Evolutionary conservation across 1,140 invertebrate genomes (phyloP).

Genomic region (Idris sp.): DNA sequence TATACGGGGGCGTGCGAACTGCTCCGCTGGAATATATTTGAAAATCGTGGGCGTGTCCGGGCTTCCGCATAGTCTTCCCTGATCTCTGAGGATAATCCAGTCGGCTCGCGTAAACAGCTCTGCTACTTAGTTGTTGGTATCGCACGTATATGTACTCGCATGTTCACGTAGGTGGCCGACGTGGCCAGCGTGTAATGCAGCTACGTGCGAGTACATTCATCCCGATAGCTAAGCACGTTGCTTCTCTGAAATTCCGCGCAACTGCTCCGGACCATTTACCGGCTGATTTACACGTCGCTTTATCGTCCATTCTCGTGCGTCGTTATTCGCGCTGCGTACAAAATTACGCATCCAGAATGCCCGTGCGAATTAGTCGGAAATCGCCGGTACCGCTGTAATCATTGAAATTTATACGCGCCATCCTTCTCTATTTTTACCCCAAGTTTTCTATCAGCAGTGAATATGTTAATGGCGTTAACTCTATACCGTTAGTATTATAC

Average conservation of each 20-base stretch:
- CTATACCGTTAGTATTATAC: slow-evolving; percentile 27
- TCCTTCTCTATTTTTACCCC: too few relatives aligned
- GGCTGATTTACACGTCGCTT: slow-evolving; percentile 58
- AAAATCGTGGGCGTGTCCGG: slow-evolving; percentile 67
- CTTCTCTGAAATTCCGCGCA: slow-evolving; percentile 56
- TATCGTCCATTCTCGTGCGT: slow-evolving; percentile 51
- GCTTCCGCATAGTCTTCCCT: slow-evolving; percentile 70
- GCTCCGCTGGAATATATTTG: slow-evolving; percentile 35
- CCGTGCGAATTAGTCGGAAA: slow-evolving; percentile 41
- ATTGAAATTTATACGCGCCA: slow-evolving; percentile 42
- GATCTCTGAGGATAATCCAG: slow-evolving; percentile 48
- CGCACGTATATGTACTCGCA: slow-evolving; percentile 40
- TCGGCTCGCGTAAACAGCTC: slow-evolving; percentile 42
- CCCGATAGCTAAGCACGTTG: slow-evolving; percentile 40
- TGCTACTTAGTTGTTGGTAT: slow-evolving; percentile 55
- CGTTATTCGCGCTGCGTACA: slow-evolving; percentile 49
- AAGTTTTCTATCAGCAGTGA: slow-evolving; percentile 15
- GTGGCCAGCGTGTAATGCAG: slow-evolving; percentile 52
- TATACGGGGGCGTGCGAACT: slow-evolving; percentile 68
- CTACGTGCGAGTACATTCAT: slow-evolving; percentile 52
- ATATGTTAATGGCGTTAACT: slow-evolving; percentile 40
- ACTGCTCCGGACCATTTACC: slow-evolving; percentile 57
- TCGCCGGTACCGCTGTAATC: slow-evolving; percentile 32
- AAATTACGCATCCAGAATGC: slow-evolving; percentile 55
- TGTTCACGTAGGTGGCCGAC: slow-evolving; percentile 58